Conservation (phyloP, 2,113 vertebrate genomes). For the Sigmodon hispidus region DNA sequence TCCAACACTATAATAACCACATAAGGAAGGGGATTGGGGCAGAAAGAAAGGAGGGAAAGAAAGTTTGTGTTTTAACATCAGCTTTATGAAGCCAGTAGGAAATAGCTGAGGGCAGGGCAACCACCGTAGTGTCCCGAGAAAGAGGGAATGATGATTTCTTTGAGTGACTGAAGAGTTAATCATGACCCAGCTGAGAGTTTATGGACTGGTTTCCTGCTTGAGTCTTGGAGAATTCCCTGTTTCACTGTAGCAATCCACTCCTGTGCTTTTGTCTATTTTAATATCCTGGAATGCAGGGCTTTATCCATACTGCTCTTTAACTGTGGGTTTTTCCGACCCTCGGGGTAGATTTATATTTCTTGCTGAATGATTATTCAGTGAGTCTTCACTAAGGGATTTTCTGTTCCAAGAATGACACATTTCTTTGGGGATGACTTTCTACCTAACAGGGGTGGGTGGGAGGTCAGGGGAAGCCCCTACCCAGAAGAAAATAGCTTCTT, state of each 20-base stretch:
- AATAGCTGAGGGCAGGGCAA: conserved; percentile 72
- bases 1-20: conserved; percentile 50
- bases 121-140: conserved; percentile 52
- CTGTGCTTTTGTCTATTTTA: conserved; percentile 70
- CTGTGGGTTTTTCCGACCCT: conserved; percentile 81
- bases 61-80: conserved; percentile 2
- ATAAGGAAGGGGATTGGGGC: not conserved
- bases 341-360: conserved; percentile 75
- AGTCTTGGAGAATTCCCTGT: conserved; percentile 71
- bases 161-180: conserved; percentile 83
- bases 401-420: conserved; percentile 83
- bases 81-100: conserved; percentile 81
- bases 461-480: conserved; percentile 83
- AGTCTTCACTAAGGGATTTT: conserved; percentile 78
- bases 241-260: conserved; percentile 67
- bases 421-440: conserved; percentile 80
- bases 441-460: conserved; percentile 73
- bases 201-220: conserved; percentile 33
- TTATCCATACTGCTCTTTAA: conserved; percentile 76
- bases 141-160: conserved; percentile 71
- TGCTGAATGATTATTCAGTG: conserved; percentile 77
- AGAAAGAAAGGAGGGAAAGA: conserved; percentile 24
- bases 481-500: conserved; percentile 79
- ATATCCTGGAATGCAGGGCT: conserved; percentile 76
- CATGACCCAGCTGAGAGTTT: conserved; percentile 54